phyloP scores from a whole-genome alignment of 2,888 invertebrate genomes.

The Tridacna gigas region DNA sequence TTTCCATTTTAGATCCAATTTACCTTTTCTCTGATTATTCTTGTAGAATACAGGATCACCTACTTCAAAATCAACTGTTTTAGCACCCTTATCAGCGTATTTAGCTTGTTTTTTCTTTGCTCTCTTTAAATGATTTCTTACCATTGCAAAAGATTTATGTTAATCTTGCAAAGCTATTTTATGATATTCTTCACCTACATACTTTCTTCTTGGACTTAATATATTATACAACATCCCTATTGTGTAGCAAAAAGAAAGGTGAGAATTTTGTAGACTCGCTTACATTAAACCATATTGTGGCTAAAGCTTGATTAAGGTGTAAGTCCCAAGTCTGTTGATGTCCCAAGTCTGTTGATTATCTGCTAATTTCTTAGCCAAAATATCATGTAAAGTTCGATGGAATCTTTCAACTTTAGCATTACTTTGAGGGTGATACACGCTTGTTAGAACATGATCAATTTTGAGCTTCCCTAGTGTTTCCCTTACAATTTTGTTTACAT shows the following conservation, averaged over 20 bases:
- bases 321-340: slow-evolving; percentile 59
- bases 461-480: slow-evolving; percentile 34
- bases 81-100: slow-evolving; percentile 48
- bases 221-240: slow-evolving; percentile 56
- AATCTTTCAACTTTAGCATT: slow-evolving; percentile 39
- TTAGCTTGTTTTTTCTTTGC: slow-evolving; percentile 49
- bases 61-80: slow-evolving; percentile 44
- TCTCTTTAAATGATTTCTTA: slow-evolving; percentile 40
- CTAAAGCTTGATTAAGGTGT: slow-evolving; percentile 52
- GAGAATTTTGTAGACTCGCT: slow-evolving; percentile 47
- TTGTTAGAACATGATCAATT: slow-evolving; percentile 36
- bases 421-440: slow-evolving; percentile 23
- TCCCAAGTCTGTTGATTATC: slow-evolving; percentile 32
- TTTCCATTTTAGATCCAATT: slow-evolving; percentile 57
- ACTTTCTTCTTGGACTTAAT: slow-evolving; percentile 49
- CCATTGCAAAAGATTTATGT: slow-evolving; percentile 48
- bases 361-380: slow-evolving; percentile 36
- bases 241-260: slow-evolving; percentile 56
- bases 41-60: slow-evolving; percentile 57
- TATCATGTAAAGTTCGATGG: slow-evolving; percentile 41
- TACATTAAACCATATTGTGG: slow-evolving; percentile 49
- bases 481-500: slow-evolving; percentile 1
- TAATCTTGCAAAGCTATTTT: slow-evolving; percentile 58
- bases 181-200: slow-evolving; percentile 54
- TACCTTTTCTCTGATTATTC: slow-evolving; percentile 43